phyloP scores from a whole-genome alignment of 2,888 invertebrate genomes.

The Drosophila merina region DNA sequence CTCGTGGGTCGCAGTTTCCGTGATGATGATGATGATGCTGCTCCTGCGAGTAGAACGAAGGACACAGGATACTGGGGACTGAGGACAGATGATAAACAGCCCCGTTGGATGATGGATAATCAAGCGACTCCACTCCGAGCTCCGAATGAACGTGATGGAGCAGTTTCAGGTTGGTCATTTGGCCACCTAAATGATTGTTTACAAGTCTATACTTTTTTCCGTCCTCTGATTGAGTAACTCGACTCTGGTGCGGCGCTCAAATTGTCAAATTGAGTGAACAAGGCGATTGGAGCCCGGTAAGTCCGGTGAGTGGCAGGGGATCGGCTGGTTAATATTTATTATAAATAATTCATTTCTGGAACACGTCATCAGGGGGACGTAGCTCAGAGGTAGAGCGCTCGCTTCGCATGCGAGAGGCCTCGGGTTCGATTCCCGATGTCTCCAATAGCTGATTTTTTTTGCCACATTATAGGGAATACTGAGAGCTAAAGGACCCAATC shows the following conservation, averaged over 20 bases:
- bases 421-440: constrained; percentile 81
- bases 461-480: neutral
- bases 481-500: too few relatives aligned
- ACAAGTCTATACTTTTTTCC: neutral
- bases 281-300: neutral
- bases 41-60: neutral
- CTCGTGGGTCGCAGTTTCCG: constrained; percentile 27
- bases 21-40: constrained; percentile 3
- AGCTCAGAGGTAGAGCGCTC: constrained; percentile 82
- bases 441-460: constrained; percentile 41
- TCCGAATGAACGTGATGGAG: constrained; percentile 30
- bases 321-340: neutral
- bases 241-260: neutral
- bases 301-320: neutral
- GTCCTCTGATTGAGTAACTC: neutral
- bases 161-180: constrained; percentile 11
- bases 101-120: constrained; percentile 36
- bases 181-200: neutral
- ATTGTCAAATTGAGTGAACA: neutral
- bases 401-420: constrained; percentile 80
- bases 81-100: constrained; percentile 7
- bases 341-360: neutral
- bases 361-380: constrained; percentile 62
- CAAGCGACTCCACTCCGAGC: constrained; percentile 31
- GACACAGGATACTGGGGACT: neutral